Percentiles rank a stretch among this genome's conserved stretches.
Evolutionary conservation across 30 jellyfish, hydroid and myxozoan genomes (phyloP).

Genomic region (Aurelia coerulea): DNA sequence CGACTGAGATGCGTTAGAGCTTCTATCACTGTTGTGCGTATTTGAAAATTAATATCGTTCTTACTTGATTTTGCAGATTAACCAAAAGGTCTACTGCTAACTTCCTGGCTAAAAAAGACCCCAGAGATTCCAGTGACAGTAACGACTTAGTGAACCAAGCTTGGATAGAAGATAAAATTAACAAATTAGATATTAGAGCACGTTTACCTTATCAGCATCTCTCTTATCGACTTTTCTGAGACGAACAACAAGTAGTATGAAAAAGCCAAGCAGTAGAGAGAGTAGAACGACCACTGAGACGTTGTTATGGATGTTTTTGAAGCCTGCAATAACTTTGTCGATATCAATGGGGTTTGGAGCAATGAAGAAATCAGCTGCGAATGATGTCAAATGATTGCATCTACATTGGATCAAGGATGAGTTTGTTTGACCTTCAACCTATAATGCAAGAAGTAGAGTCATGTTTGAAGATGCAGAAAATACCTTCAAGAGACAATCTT

Average conservation of each 20-base stretch:
- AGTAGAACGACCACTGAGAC: slow-evolving; percentile 66
- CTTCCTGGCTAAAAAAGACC: too few relatives aligned
- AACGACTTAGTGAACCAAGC: too few relatives aligned
- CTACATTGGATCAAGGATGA: slow-evolving; percentile 57
- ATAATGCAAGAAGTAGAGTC: background rate
- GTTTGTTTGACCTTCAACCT: slow-evolving; percentile 83
- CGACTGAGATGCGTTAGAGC: too few relatives aligned
- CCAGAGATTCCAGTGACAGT: too few relatives aligned
- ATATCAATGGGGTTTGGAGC: slow-evolving; percentile 97
- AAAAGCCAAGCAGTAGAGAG: slow-evolving; percentile 33
- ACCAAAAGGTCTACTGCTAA: too few relatives aligned
- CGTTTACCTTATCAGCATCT: slow-evolving; percentile 68
- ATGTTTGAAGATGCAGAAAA: too few relatives aligned
- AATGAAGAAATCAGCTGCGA: slow-evolving; percentile 78
- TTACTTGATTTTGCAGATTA: too few relatives aligned
- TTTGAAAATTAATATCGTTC: too few relatives aligned
- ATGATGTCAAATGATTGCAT: slow-evolving; percentile 87
- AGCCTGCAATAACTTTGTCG: slow-evolving; percentile 86
- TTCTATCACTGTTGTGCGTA: too few relatives aligned
- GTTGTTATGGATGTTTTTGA: slow-evolving; percentile 65
- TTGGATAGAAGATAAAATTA: too few relatives aligned
- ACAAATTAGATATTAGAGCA: too few relatives aligned
- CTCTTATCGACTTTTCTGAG: slow-evolving; percentile 50
- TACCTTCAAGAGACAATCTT: too few relatives aligned
- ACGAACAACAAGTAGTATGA: slow-evolving; percentile 47